Evolutionary conservation across 1,140 invertebrate species (phyloP), one percentile per base, ranked within the genome.

Genomic region (Scaptomyza hsui): DNA sequence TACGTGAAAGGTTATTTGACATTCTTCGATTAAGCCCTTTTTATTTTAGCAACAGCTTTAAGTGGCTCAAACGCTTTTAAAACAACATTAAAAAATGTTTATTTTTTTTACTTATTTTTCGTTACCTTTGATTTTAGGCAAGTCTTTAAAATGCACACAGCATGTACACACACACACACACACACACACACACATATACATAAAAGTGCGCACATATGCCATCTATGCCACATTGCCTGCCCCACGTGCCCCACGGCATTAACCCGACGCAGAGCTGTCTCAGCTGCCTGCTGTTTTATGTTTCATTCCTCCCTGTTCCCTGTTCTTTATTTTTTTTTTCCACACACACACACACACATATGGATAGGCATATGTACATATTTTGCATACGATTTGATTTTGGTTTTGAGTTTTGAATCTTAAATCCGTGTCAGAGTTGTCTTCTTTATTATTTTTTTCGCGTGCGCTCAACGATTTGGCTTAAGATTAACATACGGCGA

Each of bases 381-480:
- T 65, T 71, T 57, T 71, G 61, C 68, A 71, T 71, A 71, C 37
- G 61, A 71, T 71, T 69, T 53, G 57, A 15, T 53, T 71, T 64
- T 64, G 67, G 51, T 71, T 71, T 64, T 65, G 44, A 71, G 61
- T 64, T 71, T 71, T 71, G 52, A 71, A 71, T 64, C 45, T 65
- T 18, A 51, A 71, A 57, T 64, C 52, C 45, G 44, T 71, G 45
- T 49, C 67, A 48, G 29, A 48, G 39, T 18, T 60, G 29, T 24
- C n/a, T 41, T 47, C 4, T 45, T 60, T 29, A 37, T 16, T 19
- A 26, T n/a, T 45, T 18, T 45, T 15, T 37, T 16, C 37, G 29
- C 16, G n/a, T 19, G 24, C 41, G 41, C 48, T 52, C 49, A 53
- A 42, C 45, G 45, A 65, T 71, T 71, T 57, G 52, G 29, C 44